Evolutionary conservation across 2,888 invertebrate genomes (phyloP).

Genomic region (Polyommatus iphigenia): DNA sequence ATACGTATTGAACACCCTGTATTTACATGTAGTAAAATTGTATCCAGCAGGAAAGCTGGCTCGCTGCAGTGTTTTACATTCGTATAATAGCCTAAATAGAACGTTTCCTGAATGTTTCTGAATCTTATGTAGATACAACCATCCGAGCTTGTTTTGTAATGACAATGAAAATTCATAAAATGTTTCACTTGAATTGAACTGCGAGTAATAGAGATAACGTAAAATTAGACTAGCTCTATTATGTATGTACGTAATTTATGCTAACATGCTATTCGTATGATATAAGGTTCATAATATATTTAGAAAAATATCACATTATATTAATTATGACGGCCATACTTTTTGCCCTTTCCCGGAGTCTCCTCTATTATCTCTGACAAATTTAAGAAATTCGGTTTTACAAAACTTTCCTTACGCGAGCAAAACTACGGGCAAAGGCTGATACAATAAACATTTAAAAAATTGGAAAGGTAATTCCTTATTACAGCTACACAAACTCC

Average conservation of each 20-base stretch:
- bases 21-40: conserved; percentile 23
- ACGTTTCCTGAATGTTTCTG: conserved; percentile 28
- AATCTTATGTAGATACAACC: conserved; percentile 28
- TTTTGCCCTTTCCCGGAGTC: too few relatives aligned
- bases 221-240: not conserved
- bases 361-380: too few relatives aligned
- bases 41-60: conserved; percentile 23
- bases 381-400: too few relatives aligned
- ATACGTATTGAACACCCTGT: not conserved
- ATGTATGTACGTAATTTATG: not conserved
- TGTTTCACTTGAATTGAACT: not conserved
- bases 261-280: not conserved
- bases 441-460: not conserved
- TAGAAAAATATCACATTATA: not conserved
- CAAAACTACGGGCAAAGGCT: too few relatives aligned
- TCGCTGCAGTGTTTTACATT: conserved; percentile 29
- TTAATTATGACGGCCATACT: too few relatives aligned
- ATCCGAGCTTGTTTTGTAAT: conserved; percentile 6
- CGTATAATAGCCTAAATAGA: conserved; percentile 25
- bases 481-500: not conserved
- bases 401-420: not conserved
- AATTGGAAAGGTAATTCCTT: not conserved
- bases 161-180: conserved; percentile 8
- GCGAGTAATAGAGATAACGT: not conserved
- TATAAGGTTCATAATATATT: not conserved